Evolutionary conservation across 2,888 invertebrate genomes (phyloP).

Genomic region (Machimus atricapillus): DNA sequence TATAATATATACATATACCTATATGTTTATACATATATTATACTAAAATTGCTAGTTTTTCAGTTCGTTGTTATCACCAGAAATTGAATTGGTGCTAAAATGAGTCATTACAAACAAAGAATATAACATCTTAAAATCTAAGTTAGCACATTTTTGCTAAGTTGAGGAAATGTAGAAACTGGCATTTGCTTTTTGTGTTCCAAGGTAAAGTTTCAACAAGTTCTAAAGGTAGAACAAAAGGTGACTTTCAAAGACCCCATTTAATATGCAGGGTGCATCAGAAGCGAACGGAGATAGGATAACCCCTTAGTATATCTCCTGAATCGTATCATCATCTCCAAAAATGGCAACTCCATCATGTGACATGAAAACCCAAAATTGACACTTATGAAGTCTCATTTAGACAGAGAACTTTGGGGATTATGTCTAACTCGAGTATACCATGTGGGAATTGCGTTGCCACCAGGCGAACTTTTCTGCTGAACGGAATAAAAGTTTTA

Average conservation of each 20-base stretch:
- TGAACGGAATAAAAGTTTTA: neutral
- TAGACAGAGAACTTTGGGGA: neutral
- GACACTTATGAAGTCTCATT: constrained; percentile 26
- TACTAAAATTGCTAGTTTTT: no score
- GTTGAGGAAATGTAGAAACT: neutral
- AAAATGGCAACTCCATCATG: neutral
- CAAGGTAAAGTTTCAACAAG: neutral
- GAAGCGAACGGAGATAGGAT: neutral
- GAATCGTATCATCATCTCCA: neutral
- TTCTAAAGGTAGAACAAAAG: neutral
- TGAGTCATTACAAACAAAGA: no score
- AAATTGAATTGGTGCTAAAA: no score
- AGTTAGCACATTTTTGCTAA: neutral
- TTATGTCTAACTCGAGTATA: neutral
- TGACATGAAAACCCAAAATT: constrained; percentile 6
- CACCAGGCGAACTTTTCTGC: neutral
- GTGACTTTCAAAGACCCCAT: neutral
- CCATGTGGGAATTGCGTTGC: neutral
- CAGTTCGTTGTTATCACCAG: no score
- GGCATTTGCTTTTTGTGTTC: neutral
- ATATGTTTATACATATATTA: no score
- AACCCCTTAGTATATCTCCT: neutral
- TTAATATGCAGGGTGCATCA: neutral
- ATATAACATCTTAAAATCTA: no score
- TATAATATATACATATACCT: no score